A percentile compares a stretch with the other conserved stretches of the same genome.
Conservation (phyloP, 1,140 invertebrate species). For the Steinernema feltiae region DNA sequence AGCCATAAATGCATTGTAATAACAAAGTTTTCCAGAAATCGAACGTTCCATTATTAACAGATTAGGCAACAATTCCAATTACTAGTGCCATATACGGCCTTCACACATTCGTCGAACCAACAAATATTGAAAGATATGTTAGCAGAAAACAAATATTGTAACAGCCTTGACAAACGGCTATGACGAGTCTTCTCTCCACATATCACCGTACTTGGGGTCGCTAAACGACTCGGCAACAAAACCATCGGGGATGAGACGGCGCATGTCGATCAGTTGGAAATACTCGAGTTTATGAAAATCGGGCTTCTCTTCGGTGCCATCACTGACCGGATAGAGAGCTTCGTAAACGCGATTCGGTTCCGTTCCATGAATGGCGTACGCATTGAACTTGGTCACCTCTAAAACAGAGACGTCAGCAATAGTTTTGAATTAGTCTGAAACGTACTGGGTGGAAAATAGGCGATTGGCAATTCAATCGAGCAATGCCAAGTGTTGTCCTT, state of each 20-base stretch:
- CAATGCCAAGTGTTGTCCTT: slow-evolving; percentile 49
- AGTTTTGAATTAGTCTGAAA: neutral
- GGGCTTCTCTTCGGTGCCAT: slow-evolving; percentile 33
- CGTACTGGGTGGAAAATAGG: slow-evolving; percentile 53
- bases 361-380: slow-evolving; percentile 64
- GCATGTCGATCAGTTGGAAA: neutral
- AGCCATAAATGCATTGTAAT: too few species aligned
- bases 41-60: too few species aligned
- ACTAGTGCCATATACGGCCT: too few species aligned
- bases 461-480: slow-evolving; percentile 53
- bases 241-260: neutral
- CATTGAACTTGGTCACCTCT: slow-evolving; percentile 63
- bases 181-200: too few species aligned
- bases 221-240: neutral
- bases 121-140: too few species aligned
- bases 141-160: too few species aligned
- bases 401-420: slow-evolving; percentile 10
- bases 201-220: neutral
- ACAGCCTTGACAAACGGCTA: too few species aligned
- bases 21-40: too few species aligned
- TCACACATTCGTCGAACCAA: too few species aligned
- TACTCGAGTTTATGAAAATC: neutral
- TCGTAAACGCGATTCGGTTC: slow-evolving; percentile 60
- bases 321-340: slow-evolving; percentile 61
- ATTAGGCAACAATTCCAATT: too few species aligned